A percentile compares a stretch with the other conserved stretches of the same genome.
Conservation (phyloP, 2,113 vertebrate genomes). For the Emydura subglobosa region DNA sequence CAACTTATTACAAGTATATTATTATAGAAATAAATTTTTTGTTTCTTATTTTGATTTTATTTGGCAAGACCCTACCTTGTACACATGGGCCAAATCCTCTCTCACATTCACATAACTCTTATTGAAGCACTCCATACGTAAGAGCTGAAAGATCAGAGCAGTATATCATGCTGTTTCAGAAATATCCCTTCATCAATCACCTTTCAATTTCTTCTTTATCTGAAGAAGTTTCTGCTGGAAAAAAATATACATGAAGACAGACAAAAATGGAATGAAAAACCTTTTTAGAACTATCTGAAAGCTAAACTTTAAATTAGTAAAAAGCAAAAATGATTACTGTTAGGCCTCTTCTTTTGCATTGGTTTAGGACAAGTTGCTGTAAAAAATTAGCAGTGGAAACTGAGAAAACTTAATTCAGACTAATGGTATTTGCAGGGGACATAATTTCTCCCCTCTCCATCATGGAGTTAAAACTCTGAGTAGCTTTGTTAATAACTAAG, state of each 20-base stretch:
- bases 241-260: conserved; percentile 15
- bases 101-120: background rate
- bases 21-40: background rate
- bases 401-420: conserved; percentile 25
- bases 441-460: background rate
- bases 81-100: background rate
- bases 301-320: conserved; percentile 23
- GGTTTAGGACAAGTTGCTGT: background rate
- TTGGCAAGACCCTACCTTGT: background rate
- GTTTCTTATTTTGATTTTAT: background rate
- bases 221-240: conserved; percentile 44
- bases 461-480: fast-evolving
- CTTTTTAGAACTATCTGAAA: conserved; percentile 32
- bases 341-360: conserved; percentile 8
- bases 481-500: background rate
- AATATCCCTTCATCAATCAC: conserved; percentile 38
- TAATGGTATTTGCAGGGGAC: background rate
- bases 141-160: conserved; percentile 16
- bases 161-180: conserved; percentile 20
- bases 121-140: background rate
- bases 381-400: conserved; percentile 39
- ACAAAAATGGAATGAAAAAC: conserved; percentile 39
- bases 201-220: background rate
- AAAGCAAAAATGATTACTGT: conserved; percentile 15
- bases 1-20: background rate